These are phyloP conservation scores for Pentalonia nigronervosa DNA, from an alignment of 1,140 invertebrate species.

Conservation along the genomic window DNA sequence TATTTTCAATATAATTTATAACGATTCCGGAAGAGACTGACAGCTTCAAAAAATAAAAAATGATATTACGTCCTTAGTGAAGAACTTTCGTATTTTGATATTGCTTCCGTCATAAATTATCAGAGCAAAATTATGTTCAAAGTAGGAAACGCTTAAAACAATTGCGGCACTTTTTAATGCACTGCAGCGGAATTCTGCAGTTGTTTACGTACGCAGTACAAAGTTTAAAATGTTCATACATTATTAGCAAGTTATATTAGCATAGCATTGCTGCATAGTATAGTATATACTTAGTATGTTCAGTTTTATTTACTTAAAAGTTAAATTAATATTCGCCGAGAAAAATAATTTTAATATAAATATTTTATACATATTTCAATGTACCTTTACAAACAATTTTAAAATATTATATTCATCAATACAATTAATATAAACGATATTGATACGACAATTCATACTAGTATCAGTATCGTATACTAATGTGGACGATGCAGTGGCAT, in stretches of 20 bases:
- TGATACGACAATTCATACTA: neutral
- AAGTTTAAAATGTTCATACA: neutral
- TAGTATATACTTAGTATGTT: neutral
- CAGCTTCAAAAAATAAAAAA: conserved; percentile 18
- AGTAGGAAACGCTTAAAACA: neutral
- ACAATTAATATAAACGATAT: neutral
- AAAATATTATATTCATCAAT: neutral
- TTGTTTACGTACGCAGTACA: neutral
- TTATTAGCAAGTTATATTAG: conserved; percentile 5
- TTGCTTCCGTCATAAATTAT: conserved; percentile 1
- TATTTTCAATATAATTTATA: conserved; percentile 18
- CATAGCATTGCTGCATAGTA: neutral
- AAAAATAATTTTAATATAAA: neutral
- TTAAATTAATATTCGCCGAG: neutral
- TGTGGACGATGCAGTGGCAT: neutral
- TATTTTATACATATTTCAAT: neutral
- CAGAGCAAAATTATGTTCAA: neutral
- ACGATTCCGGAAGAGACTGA: conserved; percentile 1
- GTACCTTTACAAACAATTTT: no score
- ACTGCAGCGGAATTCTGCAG: conserved; percentile 9
- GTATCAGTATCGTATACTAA: neutral
- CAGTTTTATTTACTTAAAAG: neutral
- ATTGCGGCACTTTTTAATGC: neutral
- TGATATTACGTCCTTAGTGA: neutral
- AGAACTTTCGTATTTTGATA: conserved; percentile 3